Conservation (phyloP, 2,797 vertebrate genomes). For the Hippoglossus hippoglossus region DNA sequence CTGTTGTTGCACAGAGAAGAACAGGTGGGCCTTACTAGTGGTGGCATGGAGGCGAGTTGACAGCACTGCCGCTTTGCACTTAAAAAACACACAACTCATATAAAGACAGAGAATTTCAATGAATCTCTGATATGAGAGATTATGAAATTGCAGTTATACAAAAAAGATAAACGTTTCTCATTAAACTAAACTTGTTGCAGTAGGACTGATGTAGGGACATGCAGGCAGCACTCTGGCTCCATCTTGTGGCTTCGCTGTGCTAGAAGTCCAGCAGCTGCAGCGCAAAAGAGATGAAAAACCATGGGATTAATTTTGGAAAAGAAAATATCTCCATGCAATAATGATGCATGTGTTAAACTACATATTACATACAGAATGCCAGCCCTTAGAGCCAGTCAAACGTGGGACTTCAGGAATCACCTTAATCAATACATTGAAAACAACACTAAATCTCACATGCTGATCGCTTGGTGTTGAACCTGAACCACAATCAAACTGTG, state of each 20-base stretch:
- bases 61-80: slow-evolving; percentile 27
- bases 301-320: neutral
- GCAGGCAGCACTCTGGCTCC: slow-evolving; percentile 66
- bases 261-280: slow-evolving; percentile 85
- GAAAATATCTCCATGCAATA: neutral
- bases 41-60: slow-evolving; percentile 31
- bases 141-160: slow-evolving; percentile 25
- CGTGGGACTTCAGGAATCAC: too few species aligned
- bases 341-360: too few species aligned
- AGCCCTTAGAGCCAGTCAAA: too few species aligned
- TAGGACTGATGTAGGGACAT: neutral
- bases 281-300: slow-evolving; percentile 6
- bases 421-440: too few species aligned
- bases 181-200: neutral
- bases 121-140: slow-evolving; percentile 9
- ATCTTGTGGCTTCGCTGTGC: slow-evolving; percentile 71
- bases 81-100: slow-evolving; percentile 10
- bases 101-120: slow-evolving; percentile 28
- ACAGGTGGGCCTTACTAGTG: slow-evolving; percentile 80
- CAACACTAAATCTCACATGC: too few species aligned
- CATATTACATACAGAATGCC: too few species aligned
- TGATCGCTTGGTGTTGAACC: too few species aligned
- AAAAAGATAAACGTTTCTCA: slow-evolving; percentile 19
- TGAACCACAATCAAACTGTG: too few species aligned
- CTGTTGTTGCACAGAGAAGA: slow-evolving; percentile 82